Evolutionary conservation across 2,113 vertebrate species (phyloP), one percentile per base, ranked within the genome.

Genomic region (Pungitius pungitius): DNA sequence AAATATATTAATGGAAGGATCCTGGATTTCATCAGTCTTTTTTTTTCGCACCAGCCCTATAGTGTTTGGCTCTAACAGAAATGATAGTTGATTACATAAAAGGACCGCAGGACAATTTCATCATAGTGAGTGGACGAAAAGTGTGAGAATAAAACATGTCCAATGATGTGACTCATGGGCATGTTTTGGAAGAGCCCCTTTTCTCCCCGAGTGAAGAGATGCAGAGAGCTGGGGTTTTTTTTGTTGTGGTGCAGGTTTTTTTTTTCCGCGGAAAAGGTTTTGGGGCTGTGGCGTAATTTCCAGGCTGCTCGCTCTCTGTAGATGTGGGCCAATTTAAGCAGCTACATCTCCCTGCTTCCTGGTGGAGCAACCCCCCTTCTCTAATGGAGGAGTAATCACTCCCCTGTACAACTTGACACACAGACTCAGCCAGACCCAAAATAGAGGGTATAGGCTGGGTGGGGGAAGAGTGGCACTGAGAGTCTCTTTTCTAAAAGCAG

Each of bases 321-420:
- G 81, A 91, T 92, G 88, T 74, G 79, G 87, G 82, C 88, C 90
- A 92, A 90, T 92, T 92, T 92, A 89, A 91, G 89, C 90, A 89
- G 92, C 86, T 83, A 88, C 82, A 89, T 92, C 82, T 84, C 85
- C 68, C 82, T 80, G 88, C 87, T 91, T 91, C 91, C 89, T 91
- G 90, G 78, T 89, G 54, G 30, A 87, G 85, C 82, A 82, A 27
- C 78, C 79, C 73, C 80, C 84, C 77, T 71, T 62, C 88, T 86
- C 89, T 92, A 93, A 91, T 93, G 89, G 90, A 90, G 88, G 83
- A 86, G 90, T 92, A 92, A 93, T 94, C 91, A 90, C 89, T 91
- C 92, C 90, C 88, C 89, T 90, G 91, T 86, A 92, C 90, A 94
- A 92, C 92, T 92, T 93, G 92, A 92, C 91, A 91, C 88, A 92